These are phyloP conservation scores for Nettapus auritus DNA, from an alignment of 2,113 vertebrate genomes.

Conservation along the genomic window DNA sequence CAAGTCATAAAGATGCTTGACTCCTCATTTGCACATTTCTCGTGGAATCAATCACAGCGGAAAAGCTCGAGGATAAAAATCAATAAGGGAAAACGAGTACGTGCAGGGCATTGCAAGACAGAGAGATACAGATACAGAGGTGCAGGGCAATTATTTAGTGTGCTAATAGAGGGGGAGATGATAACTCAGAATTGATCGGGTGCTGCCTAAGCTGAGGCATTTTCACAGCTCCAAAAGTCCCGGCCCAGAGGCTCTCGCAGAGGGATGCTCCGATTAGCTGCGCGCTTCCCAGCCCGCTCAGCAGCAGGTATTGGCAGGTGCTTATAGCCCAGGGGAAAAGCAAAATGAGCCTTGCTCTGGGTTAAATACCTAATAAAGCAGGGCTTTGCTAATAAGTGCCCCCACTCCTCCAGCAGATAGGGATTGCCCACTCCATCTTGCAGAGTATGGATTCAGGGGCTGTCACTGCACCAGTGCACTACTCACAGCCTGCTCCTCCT, in stretches of 20 bases:
- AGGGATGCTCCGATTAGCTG: background rate
- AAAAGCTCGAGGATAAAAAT: constrained; percentile 28
- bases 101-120: background rate
- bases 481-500: background rate
- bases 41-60: background rate
- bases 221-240: background rate
- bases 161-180: background rate
- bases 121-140: background rate
- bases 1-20: constrained; percentile 38
- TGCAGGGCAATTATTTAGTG: background rate
- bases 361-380: background rate
- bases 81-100: background rate
- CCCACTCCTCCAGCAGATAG: background rate
- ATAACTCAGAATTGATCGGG: constrained; percentile 29
- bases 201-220: background rate
- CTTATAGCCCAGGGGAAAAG: background rate
- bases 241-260: background rate
- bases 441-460: background rate
- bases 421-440: background rate
- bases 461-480: accelerated
- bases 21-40: constrained; percentile 29
- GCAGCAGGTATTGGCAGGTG: background rate
- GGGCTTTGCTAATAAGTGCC: background rate
- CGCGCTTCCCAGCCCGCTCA: background rate
- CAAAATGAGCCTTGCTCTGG: background rate